Base-by-base conservation (phyloP, 2,113 vertebrate species). In the Pollimyrus isidori region DNA sequence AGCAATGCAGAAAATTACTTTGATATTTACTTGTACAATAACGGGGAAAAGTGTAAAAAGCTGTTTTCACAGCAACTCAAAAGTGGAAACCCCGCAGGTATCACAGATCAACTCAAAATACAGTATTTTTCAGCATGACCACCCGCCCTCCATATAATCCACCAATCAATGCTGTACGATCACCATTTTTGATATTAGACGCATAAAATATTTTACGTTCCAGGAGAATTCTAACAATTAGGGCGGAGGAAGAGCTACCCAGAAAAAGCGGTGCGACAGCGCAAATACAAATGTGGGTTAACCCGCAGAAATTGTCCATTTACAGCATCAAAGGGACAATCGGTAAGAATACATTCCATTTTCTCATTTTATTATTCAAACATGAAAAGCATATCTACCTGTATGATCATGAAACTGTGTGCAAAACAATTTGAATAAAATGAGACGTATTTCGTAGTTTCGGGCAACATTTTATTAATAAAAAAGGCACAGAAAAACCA, bases 311-410 rank as follows among this genome's bases (percentile, higher is more conserved):
- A 90, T 85, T 93, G 42, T 96, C 96, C n/a, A 93, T 97, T 88
- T 88, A 96, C 91, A 97, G 95, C 92, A 93, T 95, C 21, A 94
- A 96, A 45, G 97, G 96, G 92, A 90, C 94, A 46, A 95, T 95
- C 48, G 95, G 96, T 96, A 26, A 94, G 93, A 89, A 69, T 23
- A 19, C 11, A 7, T 45, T 83, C 6, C 0, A 19, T 19, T 45
- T 82, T 46, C 11, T 21, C 76, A 62, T 23, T 19, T 56, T 56
- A 7, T 62, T 62, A 62, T 58, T 7, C 56, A 58, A 58, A 23
- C 6, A 58, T 23, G 53, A 23, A 58, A 58, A 23, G 6, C 21
- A 58, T 58, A 58, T 58, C 53, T 58, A 23, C 21, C 21, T n/a
- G 56, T n/a, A 58, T 58, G 7, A 58, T n/a, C 7, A 58, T n/a